A percentile compares a stretch with the other conserved stretches of the same genome.
Evolutionary conservation across 2,888 invertebrate genomes (phyloP).

Genomic region (Pammene aurita): DNA sequence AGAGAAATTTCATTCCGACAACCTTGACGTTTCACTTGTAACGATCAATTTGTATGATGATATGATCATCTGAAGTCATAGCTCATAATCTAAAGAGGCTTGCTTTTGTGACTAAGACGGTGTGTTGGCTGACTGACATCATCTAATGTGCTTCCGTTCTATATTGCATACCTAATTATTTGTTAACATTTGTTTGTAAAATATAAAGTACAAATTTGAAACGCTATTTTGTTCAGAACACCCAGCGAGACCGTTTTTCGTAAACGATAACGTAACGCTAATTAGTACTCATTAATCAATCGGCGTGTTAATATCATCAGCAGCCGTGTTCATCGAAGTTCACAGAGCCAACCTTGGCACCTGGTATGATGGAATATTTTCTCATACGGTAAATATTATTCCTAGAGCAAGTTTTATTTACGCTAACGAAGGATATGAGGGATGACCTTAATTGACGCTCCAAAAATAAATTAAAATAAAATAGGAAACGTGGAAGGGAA

Average conservation of each 20-base stretch:
- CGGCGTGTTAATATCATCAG: conserved; percentile 25
- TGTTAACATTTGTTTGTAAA: not conserved
- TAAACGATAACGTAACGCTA: conserved; percentile 21
- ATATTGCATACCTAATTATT: not conserved
- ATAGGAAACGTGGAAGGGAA: conserved; percentile 20
- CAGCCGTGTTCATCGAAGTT: conserved; percentile 20
- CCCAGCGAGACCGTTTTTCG: conserved; percentile 16
- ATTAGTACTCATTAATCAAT: conserved; percentile 34
- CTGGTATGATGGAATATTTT: conserved; percentile 40
- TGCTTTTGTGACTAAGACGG: not conserved
- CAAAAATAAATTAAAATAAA: conserved; percentile 30
- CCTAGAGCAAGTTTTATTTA: conserved; percentile 45
- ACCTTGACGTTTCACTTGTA: conserved; percentile 5
- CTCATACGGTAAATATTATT: conserved; percentile 47
- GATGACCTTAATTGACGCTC: conserved; percentile 31
- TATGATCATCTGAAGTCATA: not conserved
- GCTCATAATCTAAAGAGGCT: not conserved
- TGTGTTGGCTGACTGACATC: conserved; percentile 8
- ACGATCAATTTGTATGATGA: not conserved
- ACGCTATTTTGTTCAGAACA: conserved; percentile 14
- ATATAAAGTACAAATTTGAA: not conserved
- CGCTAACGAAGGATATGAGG: conserved; percentile 23
- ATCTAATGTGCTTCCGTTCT: not conserved
- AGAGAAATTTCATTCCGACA: conserved; percentile 4
- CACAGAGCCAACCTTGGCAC: conserved; percentile 39